These are phyloP conservation scores for Clarias magur DNA, from an alignment of 2,113 vertebrate genomes.

Conservation along the genomic window DNA sequence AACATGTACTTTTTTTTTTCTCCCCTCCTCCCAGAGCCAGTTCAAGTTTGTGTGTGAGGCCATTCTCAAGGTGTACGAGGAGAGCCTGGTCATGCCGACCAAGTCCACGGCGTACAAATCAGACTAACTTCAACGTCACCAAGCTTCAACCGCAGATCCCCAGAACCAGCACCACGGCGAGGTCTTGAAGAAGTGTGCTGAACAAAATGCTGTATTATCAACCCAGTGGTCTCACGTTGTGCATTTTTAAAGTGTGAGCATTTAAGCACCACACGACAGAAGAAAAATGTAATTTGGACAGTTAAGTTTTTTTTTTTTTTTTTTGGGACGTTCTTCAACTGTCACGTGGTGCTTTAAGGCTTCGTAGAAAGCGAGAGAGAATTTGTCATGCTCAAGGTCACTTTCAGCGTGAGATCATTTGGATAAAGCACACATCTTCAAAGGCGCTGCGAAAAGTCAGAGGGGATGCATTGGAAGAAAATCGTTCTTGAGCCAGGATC, in stretches of 20 bases:
- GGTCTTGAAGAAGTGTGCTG: conserved; percentile 13
- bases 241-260: not conserved
- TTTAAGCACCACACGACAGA: not conserved
- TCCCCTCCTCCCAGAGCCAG: conserved; percentile 81
- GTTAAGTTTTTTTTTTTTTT: not conserved
- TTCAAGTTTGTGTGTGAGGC: conserved; percentile 98
- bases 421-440: conserved; percentile 17
- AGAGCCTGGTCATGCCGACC: conserved; percentile 87
- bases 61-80: conserved; percentile 95
- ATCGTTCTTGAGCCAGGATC: conserved; percentile 59
- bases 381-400: not conserved
- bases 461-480: conserved; percentile 53
- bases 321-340: not conserved
- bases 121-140: conserved; percentile 50
- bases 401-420: not conserved
- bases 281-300: not conserved
- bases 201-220: not conserved
- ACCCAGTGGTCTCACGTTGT: not conserved
- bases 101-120: conserved; percentile 79
- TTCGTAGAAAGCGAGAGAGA: not conserved
- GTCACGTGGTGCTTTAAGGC: not conserved
- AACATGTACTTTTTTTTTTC: conserved; percentile 52
- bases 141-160: conserved; percentile 44
- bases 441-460: conserved; percentile 50
- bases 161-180: conserved; percentile 21